Evolutionary conservation across 2,888 invertebrate species (phyloP).

Genomic region (Schizotus pectinicornis): DNA sequence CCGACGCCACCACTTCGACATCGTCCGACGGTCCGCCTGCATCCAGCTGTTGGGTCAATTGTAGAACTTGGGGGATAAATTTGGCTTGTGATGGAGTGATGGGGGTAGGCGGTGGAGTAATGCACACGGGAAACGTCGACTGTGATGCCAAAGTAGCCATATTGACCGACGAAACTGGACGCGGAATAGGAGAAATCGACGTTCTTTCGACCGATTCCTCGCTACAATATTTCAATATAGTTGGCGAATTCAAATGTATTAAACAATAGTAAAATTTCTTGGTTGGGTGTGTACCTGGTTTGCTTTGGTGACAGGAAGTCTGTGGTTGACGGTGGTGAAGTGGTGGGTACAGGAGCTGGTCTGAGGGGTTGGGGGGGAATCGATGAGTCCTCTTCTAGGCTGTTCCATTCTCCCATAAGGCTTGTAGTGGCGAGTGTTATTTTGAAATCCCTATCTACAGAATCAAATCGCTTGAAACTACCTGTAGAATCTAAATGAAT

Average conservation of each 20-base stretch:
- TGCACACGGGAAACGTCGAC: constrained; percentile 50
- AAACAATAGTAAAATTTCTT: constrained; percentile 9
- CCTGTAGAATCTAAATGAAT: constrained; percentile 67
- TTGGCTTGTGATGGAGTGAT: constrained; percentile 16
- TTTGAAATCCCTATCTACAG: constrained; percentile 65
- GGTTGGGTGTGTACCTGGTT: constrained; percentile 12
- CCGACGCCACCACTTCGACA: constrained; percentile 46
- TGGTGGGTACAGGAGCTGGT: constrained; percentile 62
- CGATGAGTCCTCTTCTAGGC: constrained; percentile 41
- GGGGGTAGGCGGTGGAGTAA: constrained; percentile 51
- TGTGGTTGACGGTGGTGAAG: constrained; percentile 35
- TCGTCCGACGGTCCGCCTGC: constrained; percentile 31
- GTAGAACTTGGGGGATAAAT: constrained; percentile 9
- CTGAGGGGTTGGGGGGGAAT: constrained; percentile 72
- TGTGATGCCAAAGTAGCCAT: constrained; percentile 51
- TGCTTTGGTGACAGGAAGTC: constrained; percentile 19
- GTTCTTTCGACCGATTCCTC: constrained; percentile 41
- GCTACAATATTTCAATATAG: neutral
- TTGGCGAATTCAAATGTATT: no score
- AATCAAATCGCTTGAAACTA: constrained; percentile 70
- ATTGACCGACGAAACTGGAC: constrained; percentile 55
- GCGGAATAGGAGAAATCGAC: constrained; percentile 54
- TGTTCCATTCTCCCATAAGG: constrained; percentile 46
- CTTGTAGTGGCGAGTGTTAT: constrained; percentile 59
- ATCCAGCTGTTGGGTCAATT: constrained; percentile 1